Evolutionary conservation across 2,888 invertebrate species (phyloP).

Genomic region (Leucophenga montana): DNA sequence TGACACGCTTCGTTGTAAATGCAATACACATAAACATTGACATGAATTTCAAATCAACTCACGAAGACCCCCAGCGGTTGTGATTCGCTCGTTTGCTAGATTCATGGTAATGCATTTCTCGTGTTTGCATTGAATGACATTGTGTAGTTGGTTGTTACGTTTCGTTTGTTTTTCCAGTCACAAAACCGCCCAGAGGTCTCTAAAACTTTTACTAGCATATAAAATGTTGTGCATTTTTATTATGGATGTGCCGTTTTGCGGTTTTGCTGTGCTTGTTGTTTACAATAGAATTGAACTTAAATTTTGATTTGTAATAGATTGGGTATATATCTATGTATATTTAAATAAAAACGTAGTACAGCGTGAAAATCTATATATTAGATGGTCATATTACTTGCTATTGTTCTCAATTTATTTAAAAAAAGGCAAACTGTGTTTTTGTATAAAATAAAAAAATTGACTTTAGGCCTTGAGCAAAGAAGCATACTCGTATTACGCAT

Average conservation of each 20-base stretch:
- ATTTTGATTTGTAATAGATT: not conserved
- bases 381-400: too few species aligned
- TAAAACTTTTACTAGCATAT: too few species aligned
- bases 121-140: slow-evolving; percentile 13
- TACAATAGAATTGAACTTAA: not conserved
- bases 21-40: not conserved
- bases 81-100: not conserved
- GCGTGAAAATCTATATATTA: too few species aligned
- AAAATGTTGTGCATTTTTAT: too few species aligned
- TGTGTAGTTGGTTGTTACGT: not conserved
- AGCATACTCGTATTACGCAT: too few species aligned
- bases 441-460: too few species aligned
- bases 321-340: not conserved
- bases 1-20: not conserved
- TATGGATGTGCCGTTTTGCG: too few species aligned
- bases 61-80: not conserved
- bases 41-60: slow-evolving; percentile 1
- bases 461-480: too few species aligned
- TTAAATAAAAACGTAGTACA: not conserved
- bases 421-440: too few species aligned
- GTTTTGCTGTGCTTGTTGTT: not conserved
- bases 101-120: slow-evolving; percentile 10
- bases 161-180: too few species aligned
- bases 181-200: too few species aligned
- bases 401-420: too few species aligned